Evolutionary conservation across 2,113 vertebrate genomes (phyloP), one percentile per base, ranked within the genome.

Genomic region (Xenotilapia caudafasciata): DNA sequence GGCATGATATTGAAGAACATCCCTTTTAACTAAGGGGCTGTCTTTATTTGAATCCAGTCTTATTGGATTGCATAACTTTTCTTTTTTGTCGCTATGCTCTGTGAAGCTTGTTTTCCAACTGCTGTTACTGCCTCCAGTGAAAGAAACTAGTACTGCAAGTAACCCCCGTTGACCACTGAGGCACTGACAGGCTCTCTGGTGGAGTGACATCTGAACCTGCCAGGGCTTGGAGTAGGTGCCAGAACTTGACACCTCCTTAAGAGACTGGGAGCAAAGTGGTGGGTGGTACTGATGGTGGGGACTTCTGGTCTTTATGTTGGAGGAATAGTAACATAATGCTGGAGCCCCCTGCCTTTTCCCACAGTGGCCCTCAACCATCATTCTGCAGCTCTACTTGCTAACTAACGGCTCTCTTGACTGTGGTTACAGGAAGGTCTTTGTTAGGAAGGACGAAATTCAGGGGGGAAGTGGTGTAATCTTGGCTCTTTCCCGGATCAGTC

Each of bases 401-500:
- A 93, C 93, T 96, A 95, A 96, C 92, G 88, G 95, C 96, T 96
- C 95, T 96, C 96, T 96, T 95, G 93, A 95, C 95, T 89, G 93
- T 95, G 94, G 93, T 95, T 96, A 96, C 95, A 96, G 96, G 94
- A 96, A 94, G 94, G 83, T 93, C 95, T 95, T 96, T 96, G 96
- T 97, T 89, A 90, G 82, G 79, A 82, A 89, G 93, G 92, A 92
- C 90, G 91, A 84, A 94, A 96, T 95, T 92, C 91, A 93, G 90
- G 68, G 92, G 93, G 93, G 93, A 94, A 95, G 91, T 94, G 95
- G 96, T 97, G 96, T 96, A 97, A 97, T 97, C 96, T 96, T 96
- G 96, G 95, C 95, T 96, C 94, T 96, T 96, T 95, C 96, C 96
- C 92, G 96, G 96, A 96, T 97, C 96, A 96, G 96, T 97, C 96